Evolutionary conservation across 2,888 invertebrate species (phyloP).

Genomic region (Andrena marginata): DNA sequence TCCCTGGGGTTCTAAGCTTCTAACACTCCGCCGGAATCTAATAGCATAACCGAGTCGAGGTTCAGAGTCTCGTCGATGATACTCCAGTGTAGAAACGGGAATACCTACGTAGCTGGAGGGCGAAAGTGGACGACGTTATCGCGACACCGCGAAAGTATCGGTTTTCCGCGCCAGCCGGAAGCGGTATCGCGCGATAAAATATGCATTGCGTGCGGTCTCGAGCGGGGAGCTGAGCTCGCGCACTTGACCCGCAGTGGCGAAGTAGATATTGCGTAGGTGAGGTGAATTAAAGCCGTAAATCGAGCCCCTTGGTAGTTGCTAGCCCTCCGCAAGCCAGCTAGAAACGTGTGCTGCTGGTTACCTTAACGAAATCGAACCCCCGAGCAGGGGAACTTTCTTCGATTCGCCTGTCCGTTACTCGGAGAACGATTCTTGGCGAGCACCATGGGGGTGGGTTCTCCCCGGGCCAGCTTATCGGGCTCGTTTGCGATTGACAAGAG

Average conservation of each 20-base stretch:
- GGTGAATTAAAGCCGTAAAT: constrained; percentile 68
- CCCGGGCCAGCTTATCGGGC: constrained; percentile 12
- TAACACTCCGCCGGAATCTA: no score
- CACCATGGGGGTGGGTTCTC: not conserved
- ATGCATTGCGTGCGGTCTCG: constrained; percentile 61
- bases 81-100: not conserved
- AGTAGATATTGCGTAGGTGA: constrained; percentile 54
- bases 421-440: constrained; percentile 7
- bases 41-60: not conserved
- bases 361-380: constrained; percentile 29
- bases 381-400: constrained; percentile 22
- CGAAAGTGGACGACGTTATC: constrained; percentile 20
- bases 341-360: not conserved
- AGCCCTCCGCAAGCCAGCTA: not conserved
- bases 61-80: not conserved
- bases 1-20: no score
- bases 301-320: constrained; percentile 27
- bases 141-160: constrained; percentile 7
- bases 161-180: not conserved
- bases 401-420: constrained; percentile 24
- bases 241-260: constrained; percentile 49
- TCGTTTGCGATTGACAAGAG: constrained; percentile 12
- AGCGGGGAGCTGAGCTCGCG: constrained; percentile 40
- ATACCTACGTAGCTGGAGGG: not conserved
- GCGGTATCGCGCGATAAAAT: constrained; percentile 53